Base-by-base conservation (phyloP, 2,888 invertebrate species). In the Caenorhabditis uteleia region DNA sequence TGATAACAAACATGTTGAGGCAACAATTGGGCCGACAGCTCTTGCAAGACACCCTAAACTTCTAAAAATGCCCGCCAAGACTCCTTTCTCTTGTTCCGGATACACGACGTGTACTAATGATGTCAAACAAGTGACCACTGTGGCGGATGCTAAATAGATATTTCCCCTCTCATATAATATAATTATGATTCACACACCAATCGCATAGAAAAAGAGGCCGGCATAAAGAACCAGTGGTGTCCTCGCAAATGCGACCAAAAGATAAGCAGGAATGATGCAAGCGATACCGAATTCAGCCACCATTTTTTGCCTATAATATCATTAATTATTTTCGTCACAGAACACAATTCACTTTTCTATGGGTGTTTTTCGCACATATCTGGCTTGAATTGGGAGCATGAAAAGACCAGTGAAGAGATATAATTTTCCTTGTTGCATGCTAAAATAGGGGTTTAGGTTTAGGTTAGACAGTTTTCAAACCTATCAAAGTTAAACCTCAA, bases 371-470 rank as follows among this genome's bases (percentile, higher is more conserved):
- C 95, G 88, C 0, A 93, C 92, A 82, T 91, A 92, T 3, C 90
- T 89, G 38, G 95, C 84, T 87, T 95, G 94, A 50, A 93, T 87
- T 40, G 90, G 74, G 16, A 93, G 91, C 97, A 98, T 98, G 57
- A 91, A 88, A 39, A 92, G 77, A 85, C 95, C 97, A 80, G 94
- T 91, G 53, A 90, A 90, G 78, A 95, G 88, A 84, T 95, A 98
- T 92, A 98, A 94, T 88, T 91, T 92, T 6, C 97, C 97, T 86
- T 98, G 97, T 85, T 95, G 91, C 90, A 94, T 91, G 42, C 94
- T 92, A 53, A 53, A 84, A 83, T 27, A 20, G 27, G 14, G 10
- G 14, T 7, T 21, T 7, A 47, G 16, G 4, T 20, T 16, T 48
- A 29, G 5, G 25, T 14, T 21, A n/a, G 29, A 29, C 14, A 16